A percentile compares a stretch with the other conserved stretches of the same genome.
Evolutionary conservation across 1,140 invertebrate genomes (phyloP).

Genomic region (Drosophila paulistorum): DNA sequence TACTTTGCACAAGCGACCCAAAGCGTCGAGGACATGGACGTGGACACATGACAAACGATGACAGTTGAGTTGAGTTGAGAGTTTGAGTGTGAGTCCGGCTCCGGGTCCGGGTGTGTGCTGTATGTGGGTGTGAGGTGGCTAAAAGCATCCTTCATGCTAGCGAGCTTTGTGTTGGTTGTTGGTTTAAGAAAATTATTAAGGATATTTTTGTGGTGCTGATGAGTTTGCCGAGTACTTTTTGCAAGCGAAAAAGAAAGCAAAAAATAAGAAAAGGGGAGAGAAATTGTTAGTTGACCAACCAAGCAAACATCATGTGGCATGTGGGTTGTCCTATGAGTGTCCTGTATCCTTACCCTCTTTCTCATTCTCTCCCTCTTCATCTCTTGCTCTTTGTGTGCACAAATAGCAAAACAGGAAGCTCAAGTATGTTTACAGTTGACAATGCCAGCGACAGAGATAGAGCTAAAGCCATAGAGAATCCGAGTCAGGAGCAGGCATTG

Average conservation of each 20-base stretch:
- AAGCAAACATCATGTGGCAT: constrained; percentile 62
- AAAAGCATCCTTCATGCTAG: constrained; percentile 73
- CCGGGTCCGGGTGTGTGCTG: not conserved
- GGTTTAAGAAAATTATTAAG: constrained; percentile 82
- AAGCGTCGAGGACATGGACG: constrained; percentile 29
- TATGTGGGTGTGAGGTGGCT: constrained; percentile 34
- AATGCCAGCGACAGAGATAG: constrained; percentile 51
- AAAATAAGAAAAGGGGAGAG: not conserved
- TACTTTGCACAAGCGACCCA: constrained; percentile 69
- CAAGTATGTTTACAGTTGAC: constrained; percentile 82
- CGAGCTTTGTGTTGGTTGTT: constrained; percentile 73
- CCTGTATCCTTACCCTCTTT: constrained; percentile 11
- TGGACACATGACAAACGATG: constrained; percentile 80
- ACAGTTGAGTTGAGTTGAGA: constrained; percentile 43
- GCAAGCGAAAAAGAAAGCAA: constrained; percentile 10
- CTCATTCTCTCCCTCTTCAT: constrained; percentile 13
- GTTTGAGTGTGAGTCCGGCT: not conserved
- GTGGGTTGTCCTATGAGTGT: constrained; percentile 26
- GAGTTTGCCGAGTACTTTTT: constrained; percentile 81
- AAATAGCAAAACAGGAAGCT: constrained; percentile 81
- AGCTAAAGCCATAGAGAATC: constrained; percentile 6
- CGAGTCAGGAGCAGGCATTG: constrained; percentile 44
- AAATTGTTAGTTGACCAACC: constrained; percentile 61
- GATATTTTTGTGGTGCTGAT: constrained; percentile 82
- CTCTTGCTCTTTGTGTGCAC: constrained; percentile 43